These are phyloP conservation scores for Lithophane semibrunnea DNA, from an alignment of 2,888 invertebrate genomes.

Conservation along the genomic window DNA sequence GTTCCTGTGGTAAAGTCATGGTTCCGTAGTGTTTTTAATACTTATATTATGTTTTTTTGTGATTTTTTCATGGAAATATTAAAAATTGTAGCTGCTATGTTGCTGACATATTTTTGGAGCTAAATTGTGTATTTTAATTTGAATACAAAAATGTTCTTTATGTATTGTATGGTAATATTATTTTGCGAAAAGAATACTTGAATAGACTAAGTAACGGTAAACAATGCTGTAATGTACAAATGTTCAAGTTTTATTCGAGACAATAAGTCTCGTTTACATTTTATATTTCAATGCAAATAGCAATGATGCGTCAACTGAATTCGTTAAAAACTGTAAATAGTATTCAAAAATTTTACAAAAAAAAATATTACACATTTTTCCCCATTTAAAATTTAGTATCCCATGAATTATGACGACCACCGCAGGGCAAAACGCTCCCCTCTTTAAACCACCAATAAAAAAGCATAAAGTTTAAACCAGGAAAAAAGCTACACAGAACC, in stretches of 20 bases:
- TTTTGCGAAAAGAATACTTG: slow-evolving; percentile 40
- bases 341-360: slow-evolving; percentile 6
- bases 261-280: slow-evolving; percentile 5
- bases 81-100: slow-evolving; percentile 13
- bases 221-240: neutral
- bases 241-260: slow-evolving; percentile 13
- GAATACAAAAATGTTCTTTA: slow-evolving; percentile 30
- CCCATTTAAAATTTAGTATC: slow-evolving; percentile 32
- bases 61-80: neutral
- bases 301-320: slow-evolving; percentile 14
- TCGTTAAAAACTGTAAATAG: slow-evolving; percentile 15
- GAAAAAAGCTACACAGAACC: slow-evolving; percentile 40
- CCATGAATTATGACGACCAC: slow-evolving; percentile 48
- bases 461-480: slow-evolving; percentile 47
- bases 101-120: slow-evolving; percentile 9
- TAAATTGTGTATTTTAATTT: slow-evolving; percentile 23
- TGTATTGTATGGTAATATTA: slow-evolving; percentile 52
- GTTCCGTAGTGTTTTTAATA: slow-evolving; percentile 49
- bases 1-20: slow-evolving; percentile 22
- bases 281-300: slow-evolving; percentile 19
- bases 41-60: neutral
- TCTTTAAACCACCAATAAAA: slow-evolving; percentile 51
- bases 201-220: slow-evolving; percentile 17
- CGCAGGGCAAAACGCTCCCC: slow-evolving; percentile 43
- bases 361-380: neutral